phyloP scores from a whole-genome alignment of 2,888 invertebrate species.

The Drosophila prolongata region DNA sequence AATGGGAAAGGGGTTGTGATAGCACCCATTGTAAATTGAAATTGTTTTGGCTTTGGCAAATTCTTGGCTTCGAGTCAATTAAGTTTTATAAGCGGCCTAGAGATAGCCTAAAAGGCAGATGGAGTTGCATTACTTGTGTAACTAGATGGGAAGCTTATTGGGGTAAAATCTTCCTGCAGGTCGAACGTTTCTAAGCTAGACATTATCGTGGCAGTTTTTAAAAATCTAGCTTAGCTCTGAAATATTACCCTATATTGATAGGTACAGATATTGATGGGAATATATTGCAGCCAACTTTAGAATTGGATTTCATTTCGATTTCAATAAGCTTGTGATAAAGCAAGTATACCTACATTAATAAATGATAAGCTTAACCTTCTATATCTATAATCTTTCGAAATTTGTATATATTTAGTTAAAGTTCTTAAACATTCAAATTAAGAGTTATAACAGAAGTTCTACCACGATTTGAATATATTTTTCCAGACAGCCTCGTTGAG shows the following conservation, averaged over 20 bases:
- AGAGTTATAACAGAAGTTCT: no score
- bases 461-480: no score
- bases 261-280: no score
- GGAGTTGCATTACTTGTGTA: constrained; percentile 35
- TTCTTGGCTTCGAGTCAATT: constrained; percentile 69
- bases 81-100: constrained; percentile 60
- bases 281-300: no score
- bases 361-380: no score
- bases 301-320: no score
- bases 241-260: not conserved
- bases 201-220: not conserved
- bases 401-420: no score
- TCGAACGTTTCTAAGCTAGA: not conserved
- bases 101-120: constrained; percentile 34
- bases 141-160: constrained; percentile 30
- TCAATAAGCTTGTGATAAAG: no score
- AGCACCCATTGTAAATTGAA: constrained; percentile 64
- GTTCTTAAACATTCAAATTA: no score
- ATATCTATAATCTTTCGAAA: no score
- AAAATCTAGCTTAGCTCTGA: not conserved
- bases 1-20: constrained; percentile 1
- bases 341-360: no score
- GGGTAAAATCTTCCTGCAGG: constrained; percentile 17
- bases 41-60: constrained; percentile 62
- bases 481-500: no score